Base-by-base conservation (phyloP, 2,888 invertebrate genomes). In the Spodoptera littoralis region DNA sequence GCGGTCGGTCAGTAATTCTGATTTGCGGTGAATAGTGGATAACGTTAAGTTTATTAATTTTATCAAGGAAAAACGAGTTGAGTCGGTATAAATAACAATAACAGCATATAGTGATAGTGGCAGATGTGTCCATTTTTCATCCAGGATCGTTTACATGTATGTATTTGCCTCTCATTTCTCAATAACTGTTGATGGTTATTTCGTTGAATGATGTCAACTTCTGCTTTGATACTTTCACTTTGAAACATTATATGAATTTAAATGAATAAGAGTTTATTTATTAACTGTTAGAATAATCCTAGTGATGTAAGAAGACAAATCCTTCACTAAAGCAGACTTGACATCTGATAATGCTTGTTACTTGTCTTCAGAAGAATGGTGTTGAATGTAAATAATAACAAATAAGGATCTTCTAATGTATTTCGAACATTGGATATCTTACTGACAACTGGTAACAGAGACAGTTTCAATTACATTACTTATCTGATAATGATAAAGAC, bases 161-260 rank as follows among this genome's bases (percentile, higher is more conserved):
- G 88, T 88, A 82, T 60, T 58, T 36, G 30, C 60, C 42, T 61
- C 55, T 43, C 47, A 59, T 50, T 70, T 72, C 63, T 47, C 48
- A 60, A 18, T 59, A 50, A 55, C 66, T 80, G 60, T 60, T 79
- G 71, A 73, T 78, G 69, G 64, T 79, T 80, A 79, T 77, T 76
- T 79, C 74, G 61, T 75, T 70, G 79, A 83, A 85, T 89, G 87
- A 87, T 88, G 89, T 88, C 88, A 89, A 89, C 85, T 85, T 86
- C 86, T 85, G 69, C 71, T 76, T 64, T 66, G 72, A 75, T 83
- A 88, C 87, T 88, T 88, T 88, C 87, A 87, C 87, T 87, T 87
- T 76, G 76, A 61, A 80, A 73, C 57, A 66, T 67, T 79, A 56
- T 61, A 60, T 45, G 53, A 62, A 73, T 67, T 48, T 47, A 44